These are phyloP conservation scores for Disparrhopalites patrizii DNA, from an alignment of 2,888 invertebrate species.

Conservation along the genomic window DNA sequence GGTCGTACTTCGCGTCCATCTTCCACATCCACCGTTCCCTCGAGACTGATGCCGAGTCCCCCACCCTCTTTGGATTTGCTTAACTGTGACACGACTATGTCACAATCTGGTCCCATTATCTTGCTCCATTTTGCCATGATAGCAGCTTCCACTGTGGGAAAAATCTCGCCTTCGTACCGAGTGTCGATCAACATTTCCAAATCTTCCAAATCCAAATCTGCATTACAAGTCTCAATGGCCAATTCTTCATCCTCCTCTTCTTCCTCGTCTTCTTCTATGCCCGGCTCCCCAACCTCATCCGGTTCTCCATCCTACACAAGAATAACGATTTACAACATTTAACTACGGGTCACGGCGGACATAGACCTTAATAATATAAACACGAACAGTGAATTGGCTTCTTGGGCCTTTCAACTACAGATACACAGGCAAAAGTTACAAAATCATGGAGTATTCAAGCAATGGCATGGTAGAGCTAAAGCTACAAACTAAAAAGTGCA, in stretches of 20 bases:
- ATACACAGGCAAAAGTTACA: too few species aligned
- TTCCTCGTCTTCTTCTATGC: conserved; percentile 30
- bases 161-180: conserved; percentile 56
- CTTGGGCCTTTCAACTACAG: too few species aligned
- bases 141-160: conserved; percentile 67
- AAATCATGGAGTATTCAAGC: too few species aligned
- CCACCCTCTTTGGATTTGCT: conserved; percentile 86
- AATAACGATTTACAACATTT: too few species aligned
- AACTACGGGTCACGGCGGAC: too few species aligned
- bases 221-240: conserved; percentile 58
- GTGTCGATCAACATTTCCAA: conserved; percentile 56
- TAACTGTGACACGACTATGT: conserved; percentile 88
- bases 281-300: conserved; percentile 38
- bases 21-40: conserved; percentile 98
- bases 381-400: too few species aligned
- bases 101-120: conserved; percentile 70
- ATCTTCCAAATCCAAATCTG: conserved; percentile 64
- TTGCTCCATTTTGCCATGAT: conserved; percentile 78
- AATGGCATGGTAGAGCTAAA: too few species aligned
- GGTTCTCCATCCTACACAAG: conserved; percentile 63
- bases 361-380: too few species aligned
- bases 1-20: conserved; percentile 94
- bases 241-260: conserved; percentile 52
- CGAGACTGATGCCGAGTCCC: conserved; percentile 93
- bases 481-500: too few species aligned